A percentile compares a stretch with the other conserved stretches of the same genome.
Conservation (phyloP, 2,797 vertebrate genomes). For the Pempheris klunzingeri region DNA sequence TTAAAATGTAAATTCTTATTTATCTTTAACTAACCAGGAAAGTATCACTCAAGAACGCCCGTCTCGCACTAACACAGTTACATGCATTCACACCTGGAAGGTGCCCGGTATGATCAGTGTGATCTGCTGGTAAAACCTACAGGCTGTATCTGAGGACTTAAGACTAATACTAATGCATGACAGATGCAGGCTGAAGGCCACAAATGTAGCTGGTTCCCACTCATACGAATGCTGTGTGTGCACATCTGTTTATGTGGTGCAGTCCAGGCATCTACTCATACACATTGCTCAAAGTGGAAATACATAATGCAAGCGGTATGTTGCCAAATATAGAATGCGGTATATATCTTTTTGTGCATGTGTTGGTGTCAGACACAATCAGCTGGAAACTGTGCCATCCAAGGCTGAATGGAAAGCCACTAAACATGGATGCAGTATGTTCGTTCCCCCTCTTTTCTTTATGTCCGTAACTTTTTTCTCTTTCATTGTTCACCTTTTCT, state of each 20-base stretch:
- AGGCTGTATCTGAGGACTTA: too few relatives aligned
- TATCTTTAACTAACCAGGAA: not conserved
- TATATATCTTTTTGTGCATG: not conserved
- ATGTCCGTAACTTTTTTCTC: not conserved
- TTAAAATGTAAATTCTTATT: too few relatives aligned
- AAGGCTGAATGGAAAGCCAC: not conserved
- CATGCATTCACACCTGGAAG: too few relatives aligned
- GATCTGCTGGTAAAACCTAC: too few relatives aligned
- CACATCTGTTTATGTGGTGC: conserved; percentile 3
- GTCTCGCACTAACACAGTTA: too few relatives aligned
- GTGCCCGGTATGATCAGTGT: too few relatives aligned
- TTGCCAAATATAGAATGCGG: conserved; percentile 4
- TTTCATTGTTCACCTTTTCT: not conserved
- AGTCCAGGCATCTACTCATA: not conserved
- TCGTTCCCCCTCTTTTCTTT: not conserved
- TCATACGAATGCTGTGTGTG: not conserved
- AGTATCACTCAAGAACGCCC: too few relatives aligned
- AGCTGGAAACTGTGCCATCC: conserved; percentile 9
- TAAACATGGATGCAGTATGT: not conserved
- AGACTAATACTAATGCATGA: not conserved
- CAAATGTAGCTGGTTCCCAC: not conserved
- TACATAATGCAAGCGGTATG: not conserved
- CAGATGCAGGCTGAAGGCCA: not conserved
- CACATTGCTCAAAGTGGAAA: not conserved
- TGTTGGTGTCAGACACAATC: conserved; percentile 2